Conservation (phyloP, 2,797 vertebrate genomes). For the Caiman crocodilus region DNA sequence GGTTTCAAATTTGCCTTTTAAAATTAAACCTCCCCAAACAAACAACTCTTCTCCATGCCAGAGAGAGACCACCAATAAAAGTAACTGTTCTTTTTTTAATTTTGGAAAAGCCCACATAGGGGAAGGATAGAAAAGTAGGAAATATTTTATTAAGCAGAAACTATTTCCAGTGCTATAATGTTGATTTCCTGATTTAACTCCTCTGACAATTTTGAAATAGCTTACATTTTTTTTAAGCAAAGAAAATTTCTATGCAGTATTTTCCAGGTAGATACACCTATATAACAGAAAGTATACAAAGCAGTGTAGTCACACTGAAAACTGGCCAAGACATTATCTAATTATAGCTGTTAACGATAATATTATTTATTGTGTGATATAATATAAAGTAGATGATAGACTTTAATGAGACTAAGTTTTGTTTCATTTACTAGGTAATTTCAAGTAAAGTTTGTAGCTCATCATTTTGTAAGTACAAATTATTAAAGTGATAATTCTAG, state of each 20-base stretch:
- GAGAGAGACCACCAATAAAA: not conserved
- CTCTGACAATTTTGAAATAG: slow-evolving; percentile 4
- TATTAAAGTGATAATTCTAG: slow-evolving; percentile 9
- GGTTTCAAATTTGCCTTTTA: not conserved
- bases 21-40: not conserved
- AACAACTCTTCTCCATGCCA: not conserved
- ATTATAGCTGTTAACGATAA: not conserved
- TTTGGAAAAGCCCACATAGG: not conserved
- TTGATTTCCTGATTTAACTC: not conserved
- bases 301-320: not conserved
- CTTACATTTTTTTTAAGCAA: not conserved
- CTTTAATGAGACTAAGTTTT: slow-evolving; percentile 7
- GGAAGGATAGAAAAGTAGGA: not conserved
- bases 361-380: not conserved
- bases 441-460: not conserved
- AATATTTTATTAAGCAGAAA: not conserved
- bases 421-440: not conserved
- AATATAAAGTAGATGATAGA: not conserved
- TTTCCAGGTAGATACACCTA: not conserved
- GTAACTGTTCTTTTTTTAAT: not conserved
- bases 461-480: not conserved
- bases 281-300: not conserved
- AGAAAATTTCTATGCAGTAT: not conserved
- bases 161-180: not conserved
- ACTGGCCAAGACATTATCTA: slow-evolving; percentile 29